Evolutionary conservation across 2,113 vertebrate genomes (phyloP).

Genomic region (Halichoerus grypus): DNA sequence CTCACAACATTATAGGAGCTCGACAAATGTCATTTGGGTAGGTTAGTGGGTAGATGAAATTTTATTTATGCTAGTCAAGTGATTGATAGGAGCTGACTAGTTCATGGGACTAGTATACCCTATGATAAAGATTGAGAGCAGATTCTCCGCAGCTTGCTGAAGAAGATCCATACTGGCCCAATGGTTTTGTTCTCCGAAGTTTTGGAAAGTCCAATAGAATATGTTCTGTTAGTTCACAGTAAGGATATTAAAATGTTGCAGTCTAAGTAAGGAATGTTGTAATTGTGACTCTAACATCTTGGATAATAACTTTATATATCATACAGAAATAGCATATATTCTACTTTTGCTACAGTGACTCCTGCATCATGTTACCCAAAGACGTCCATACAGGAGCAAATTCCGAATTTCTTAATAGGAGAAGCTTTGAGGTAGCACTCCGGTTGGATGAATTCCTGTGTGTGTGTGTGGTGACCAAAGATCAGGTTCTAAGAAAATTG

Average conservation of each 20-base stretch:
- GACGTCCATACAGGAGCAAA: background rate
- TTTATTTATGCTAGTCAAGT: constrained; percentile 3
- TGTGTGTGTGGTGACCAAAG: background rate
- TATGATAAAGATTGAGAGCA: background rate
- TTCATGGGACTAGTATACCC: background rate
- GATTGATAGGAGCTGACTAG: background rate
- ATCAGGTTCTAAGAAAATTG: background rate
- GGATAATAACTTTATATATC: background rate
- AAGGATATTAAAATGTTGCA: background rate
- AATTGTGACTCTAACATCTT: background rate
- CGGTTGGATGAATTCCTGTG: background rate
- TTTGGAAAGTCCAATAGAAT: background rate
- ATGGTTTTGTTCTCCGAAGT: background rate
- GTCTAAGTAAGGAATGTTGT: background rate
- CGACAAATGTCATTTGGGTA: background rate
- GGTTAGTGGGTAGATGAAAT: background rate
- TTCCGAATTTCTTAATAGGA: background rate
- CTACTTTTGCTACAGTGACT: constrained; percentile 7
- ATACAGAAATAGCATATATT: background rate
- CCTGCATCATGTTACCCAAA: background rate
- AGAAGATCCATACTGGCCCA: background rate
- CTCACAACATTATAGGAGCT: background rate
- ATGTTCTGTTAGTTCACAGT: background rate
- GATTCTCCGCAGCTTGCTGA: background rate
- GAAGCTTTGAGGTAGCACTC: background rate